phyloP scores from a whole-genome alignment of 64 coral and sea anemone genomes.

The Cladopsammia gracilis region DNA sequence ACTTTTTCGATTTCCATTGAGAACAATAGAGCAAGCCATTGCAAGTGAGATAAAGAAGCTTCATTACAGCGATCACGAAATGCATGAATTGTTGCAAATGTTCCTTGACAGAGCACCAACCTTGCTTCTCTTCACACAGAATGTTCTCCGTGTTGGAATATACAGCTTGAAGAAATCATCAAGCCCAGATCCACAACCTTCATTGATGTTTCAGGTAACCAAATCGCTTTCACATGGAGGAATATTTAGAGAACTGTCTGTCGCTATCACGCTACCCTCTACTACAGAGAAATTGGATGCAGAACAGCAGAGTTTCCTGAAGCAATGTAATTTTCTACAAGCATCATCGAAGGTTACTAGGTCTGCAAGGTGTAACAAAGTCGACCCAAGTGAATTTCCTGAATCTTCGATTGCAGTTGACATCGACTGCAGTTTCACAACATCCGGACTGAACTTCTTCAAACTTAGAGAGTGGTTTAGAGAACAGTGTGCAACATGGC shows the following conservation, averaged over 20 bases:
- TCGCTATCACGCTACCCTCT: neutral
- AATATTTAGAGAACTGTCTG: conserved; percentile 18
- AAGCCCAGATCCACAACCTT: conserved; percentile 22
- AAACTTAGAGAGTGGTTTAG: fast-evolving
- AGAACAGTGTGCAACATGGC: neutral
- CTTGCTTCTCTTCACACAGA: conserved; percentile 86
- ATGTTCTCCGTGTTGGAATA: conserved; percentile 64
- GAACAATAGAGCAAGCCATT: conserved; percentile 75
- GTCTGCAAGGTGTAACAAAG: too few species aligned
- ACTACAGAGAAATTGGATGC: conserved; percentile 7
- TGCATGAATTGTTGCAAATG: conserved; percentile 61
- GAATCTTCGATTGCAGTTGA: conserved; percentile 45
- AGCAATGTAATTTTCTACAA: conserved; percentile 73
- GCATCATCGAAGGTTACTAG: conserved; percentile 12
- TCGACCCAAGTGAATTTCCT: neutral
- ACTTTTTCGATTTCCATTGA: conserved; percentile 85
- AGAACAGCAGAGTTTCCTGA: conserved; percentile 42
- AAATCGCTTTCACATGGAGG: neutral
- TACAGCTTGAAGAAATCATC: conserved; percentile 31
- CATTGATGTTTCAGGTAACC: conserved; percentile 59
- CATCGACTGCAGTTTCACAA: neutral
- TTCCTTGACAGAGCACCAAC: conserved; percentile 38
- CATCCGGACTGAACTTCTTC: neutral
- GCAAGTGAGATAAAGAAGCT: conserved; percentile 77
- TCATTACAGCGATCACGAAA: conserved; percentile 62